Conservation (phyloP, 2,113 vertebrate genomes). For the Pseudopipra pipra region DNA sequence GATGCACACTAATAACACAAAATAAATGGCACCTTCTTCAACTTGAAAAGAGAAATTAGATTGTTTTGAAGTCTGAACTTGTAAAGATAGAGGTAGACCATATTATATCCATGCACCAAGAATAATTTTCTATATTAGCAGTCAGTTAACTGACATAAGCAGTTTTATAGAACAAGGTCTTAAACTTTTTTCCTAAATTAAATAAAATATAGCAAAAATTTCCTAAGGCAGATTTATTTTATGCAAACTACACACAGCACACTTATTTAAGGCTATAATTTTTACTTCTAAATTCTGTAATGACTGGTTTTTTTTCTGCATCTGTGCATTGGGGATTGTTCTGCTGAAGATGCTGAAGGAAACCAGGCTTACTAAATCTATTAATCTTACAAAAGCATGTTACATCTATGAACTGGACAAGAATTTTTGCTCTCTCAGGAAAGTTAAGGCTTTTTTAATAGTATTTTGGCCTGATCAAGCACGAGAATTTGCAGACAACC, state of each 20-base stretch:
- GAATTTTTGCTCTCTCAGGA: not conserved
- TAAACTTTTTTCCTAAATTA: not conserved
- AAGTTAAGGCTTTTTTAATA: not conserved
- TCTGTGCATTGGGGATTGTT: not conserved
- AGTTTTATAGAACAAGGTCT: not conserved
- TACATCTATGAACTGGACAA: not conserved
- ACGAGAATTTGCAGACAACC: not conserved
- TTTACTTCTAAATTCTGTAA: not conserved
- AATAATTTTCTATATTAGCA: not conserved
- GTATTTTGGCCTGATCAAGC: not conserved
- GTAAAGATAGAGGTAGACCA: not conserved
- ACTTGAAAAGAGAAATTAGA: not conserved
- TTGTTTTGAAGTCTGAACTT: not conserved
- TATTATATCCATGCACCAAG: not conserved
- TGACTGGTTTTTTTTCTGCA: not conserved
- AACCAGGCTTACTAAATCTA: not conserved
- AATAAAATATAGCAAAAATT: not conserved
- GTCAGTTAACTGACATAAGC: not conserved
- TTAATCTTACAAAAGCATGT: not conserved
- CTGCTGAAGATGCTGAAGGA: not conserved
- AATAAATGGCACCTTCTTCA: not conserved
- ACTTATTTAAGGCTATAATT: not conserved
- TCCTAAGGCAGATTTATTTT: not conserved
- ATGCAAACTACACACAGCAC: not conserved
- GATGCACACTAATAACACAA: not conserved